Evolutionary conservation across 2,797 vertebrate genomes (phyloP).

Genomic region (Gadopsis marmoratus): DNA sequence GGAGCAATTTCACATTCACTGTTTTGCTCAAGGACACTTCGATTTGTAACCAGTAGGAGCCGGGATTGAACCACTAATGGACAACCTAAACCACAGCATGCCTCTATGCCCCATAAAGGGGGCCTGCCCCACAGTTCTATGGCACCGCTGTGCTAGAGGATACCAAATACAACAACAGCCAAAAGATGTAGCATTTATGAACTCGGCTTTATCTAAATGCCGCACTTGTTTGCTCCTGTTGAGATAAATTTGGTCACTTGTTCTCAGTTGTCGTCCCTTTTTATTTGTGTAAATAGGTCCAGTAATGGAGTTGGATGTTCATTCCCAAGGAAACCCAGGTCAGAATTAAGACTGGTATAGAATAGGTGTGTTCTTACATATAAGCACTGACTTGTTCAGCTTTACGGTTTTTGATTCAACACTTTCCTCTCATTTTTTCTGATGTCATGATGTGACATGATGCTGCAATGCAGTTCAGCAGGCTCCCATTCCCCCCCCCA

Average conservation of each 20-base stretch:
- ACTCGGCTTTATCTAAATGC: neutral
- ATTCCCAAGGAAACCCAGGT: neutral
- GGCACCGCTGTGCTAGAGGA: neutral
- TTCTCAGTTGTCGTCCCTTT: neutral
- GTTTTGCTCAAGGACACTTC: slow-evolving; percentile 35
- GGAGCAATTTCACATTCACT: slow-evolving; percentile 1
- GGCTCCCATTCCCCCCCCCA: slow-evolving; percentile 7
- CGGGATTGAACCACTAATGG: slow-evolving; percentile 22
- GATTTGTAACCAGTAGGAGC: slow-evolving; percentile 7
- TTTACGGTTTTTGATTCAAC: neutral
- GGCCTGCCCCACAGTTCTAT: neutral
- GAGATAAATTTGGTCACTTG: neutral
- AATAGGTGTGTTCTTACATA: neutral
- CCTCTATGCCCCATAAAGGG: neutral
- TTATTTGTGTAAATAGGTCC: neutral
- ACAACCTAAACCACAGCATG: neutral
- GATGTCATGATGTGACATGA: slow-evolving; percentile 16
- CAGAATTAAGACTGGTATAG: neutral
- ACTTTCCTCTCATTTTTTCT: slow-evolving; percentile 4
- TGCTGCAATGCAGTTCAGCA: slow-evolving; percentile 27
- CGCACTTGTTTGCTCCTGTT: neutral
- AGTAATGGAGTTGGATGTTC: neutral
- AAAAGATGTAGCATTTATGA: neutral
- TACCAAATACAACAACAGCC: neutral
- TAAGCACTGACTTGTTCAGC: neutral